Conservation (phyloP, 2,888 invertebrate genomes). For the Parasteatoda lunata region DNA sequence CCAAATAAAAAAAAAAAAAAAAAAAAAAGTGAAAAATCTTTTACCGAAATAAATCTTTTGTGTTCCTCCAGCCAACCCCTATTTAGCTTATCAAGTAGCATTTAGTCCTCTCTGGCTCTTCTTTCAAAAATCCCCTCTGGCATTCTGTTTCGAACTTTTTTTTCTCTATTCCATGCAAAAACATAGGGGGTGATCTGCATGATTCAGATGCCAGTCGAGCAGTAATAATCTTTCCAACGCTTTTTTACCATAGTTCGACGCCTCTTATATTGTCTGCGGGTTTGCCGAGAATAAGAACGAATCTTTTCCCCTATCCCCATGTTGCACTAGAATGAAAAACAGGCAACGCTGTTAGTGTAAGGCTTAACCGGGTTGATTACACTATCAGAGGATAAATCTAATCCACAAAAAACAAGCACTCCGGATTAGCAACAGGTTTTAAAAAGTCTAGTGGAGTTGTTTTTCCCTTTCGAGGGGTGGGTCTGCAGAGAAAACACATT, state of each 20-base stretch:
- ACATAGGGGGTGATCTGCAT: conserved; percentile 47
- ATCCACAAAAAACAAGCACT: neutral
- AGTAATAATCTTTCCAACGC: conserved; percentile 50
- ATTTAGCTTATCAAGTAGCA: neutral
- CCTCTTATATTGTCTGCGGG: conserved; percentile 49
- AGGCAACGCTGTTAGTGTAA: neutral
- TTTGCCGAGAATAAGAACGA: conserved; percentile 37
- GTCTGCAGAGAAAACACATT: neutral
- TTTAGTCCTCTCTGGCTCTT: neutral
- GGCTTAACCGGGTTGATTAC: neutral
- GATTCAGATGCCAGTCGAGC: conserved; percentile 44
- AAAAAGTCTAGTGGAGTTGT: neutral
- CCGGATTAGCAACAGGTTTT: neutral
- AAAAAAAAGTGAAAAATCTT: neutral
- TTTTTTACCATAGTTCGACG: conserved; percentile 50
- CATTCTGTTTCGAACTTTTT: neutral
- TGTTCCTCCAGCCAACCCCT: neutral
- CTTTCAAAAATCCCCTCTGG: neutral
- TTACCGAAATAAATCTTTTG: neutral
- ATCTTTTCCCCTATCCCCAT: conserved; percentile 1
- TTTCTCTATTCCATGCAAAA: conserved; percentile 46
- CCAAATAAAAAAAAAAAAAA: neutral
- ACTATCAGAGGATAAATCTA: neutral
- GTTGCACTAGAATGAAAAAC: neutral
- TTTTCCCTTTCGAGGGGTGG: neutral